Base-by-base conservation (phyloP, 2,797 vertebrate genomes). In the Poecilia gillii region DNA sequence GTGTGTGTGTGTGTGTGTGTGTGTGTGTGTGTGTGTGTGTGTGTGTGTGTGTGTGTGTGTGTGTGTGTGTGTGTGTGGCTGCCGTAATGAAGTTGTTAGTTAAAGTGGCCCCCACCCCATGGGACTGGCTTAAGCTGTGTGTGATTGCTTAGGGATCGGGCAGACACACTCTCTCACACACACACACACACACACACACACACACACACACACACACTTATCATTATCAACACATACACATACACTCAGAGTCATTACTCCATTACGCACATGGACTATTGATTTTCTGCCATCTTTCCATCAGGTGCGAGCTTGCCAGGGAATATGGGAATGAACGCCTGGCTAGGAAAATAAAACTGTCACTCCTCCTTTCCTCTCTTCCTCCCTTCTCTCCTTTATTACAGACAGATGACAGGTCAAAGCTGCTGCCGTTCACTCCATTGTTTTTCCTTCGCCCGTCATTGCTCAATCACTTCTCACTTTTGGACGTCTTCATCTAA, bases 201-300 rank as follows among this genome's bases (percentile, higher is more conserved):
- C 77, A 91, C 88, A 89, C 91, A 91, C 89, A 91, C 88, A 92
- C 87, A 88, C 88, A 92, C 89, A 91, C 91, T 91, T 90, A 93
- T 92, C 90, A 92, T 92, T 91, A 90, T 89, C 89, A 86, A 87
- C 92, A 90, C 89, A 90, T 86, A 90, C 88, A 91, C 90, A 93
- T 79, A 91, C 88, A 89, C 91, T 89, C 84, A 86, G 87, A 93
- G 91, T 95, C 96, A 96, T 97, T 95, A 96, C 95, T 95, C 95
- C 88, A 96, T 97, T 96, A 96, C 95, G 94, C 94, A 93, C 89
- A 94, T 91, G 84, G 87, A 77, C 88, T 96, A 97, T 97, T 96
- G 96, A 97, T 97, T 98, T 97, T 86, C 96, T 97, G 96, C 96
- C 96, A 95, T 93, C 89, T 94, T 95, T 96, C 91, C 94, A 95